phyloP scores from a whole-genome alignment of 2,113 vertebrate species.

The Opisthocomus hoazin region DNA sequence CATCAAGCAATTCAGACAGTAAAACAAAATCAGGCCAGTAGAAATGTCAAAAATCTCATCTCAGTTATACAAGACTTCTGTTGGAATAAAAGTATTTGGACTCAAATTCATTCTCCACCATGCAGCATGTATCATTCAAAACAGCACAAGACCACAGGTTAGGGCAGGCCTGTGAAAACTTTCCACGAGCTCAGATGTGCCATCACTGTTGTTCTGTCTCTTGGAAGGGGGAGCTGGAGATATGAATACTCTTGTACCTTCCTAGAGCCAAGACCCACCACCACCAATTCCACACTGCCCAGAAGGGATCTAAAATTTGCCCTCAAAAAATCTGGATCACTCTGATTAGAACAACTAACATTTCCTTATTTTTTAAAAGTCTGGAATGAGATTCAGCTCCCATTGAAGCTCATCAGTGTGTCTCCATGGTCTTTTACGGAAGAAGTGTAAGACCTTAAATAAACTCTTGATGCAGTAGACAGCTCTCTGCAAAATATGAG shows the following conservation, averaged over 20 bases:
- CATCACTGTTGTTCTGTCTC: neutral
- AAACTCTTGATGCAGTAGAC: neutral
- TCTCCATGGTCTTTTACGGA: neutral
- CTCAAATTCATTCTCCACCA: neutral
- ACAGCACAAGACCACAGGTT: neutral
- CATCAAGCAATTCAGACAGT: neutral
- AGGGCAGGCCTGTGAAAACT: neutral
- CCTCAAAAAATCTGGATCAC: neutral
- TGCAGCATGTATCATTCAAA: neutral
- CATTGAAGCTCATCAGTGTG: neutral
- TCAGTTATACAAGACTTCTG: neutral
- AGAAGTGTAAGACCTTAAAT: neutral
- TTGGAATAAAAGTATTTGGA: neutral
- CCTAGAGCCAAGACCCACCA: neutral
- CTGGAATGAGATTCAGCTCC: neutral
- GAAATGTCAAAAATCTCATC: neutral
- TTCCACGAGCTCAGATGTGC: neutral
- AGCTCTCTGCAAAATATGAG: neutral
- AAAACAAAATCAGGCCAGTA: neutral
- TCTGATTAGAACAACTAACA: neutral
- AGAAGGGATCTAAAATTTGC: neutral
- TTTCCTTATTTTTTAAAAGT: neutral
- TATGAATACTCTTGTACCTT: neutral
- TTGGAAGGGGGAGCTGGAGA: neutral
- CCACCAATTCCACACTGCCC: neutral